Conservation (phyloP, 2,797 vertebrate species). For the Bovichtus diacanthus region DNA sequence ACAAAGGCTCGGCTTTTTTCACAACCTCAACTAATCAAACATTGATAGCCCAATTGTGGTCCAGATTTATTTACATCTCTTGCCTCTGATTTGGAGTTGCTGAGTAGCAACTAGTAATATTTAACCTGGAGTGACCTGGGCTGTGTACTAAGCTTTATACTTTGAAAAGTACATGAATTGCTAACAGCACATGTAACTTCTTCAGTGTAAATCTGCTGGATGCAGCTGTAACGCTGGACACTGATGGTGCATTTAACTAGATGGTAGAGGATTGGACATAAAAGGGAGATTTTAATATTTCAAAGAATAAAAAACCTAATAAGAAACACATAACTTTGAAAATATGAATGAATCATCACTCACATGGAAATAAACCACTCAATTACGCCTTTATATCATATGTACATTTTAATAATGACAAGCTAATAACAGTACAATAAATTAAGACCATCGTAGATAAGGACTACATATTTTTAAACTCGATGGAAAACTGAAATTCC, state of each 20-base stretch:
- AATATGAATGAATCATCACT: neutral
- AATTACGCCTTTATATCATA: neutral
- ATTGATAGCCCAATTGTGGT: neutral
- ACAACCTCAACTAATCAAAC: too few relatives aligned
- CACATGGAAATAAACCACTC: neutral
- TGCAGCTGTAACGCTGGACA: too few relatives aligned
- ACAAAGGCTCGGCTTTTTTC: neutral
- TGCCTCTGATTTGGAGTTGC: neutral
- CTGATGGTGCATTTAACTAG: neutral
- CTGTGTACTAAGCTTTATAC: neutral
- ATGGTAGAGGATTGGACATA: neutral
- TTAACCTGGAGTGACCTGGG: neutral
- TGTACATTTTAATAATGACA: neutral
- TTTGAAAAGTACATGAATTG: neutral
- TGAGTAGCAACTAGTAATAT: neutral
- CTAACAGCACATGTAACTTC: neutral
- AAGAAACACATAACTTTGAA: too few relatives aligned
- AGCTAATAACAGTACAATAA: neutral
- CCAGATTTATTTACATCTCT: neutral
- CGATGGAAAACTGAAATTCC: too few relatives aligned
- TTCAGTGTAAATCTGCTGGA: neutral
- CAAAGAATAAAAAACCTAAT: neutral
- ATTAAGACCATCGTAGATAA: neutral
- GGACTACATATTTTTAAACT: too few relatives aligned
- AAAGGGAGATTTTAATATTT: neutral